Percentiles rank a stretch among this genome's conserved stretches.
These are phyloP conservation scores for Noctua janthe DNA, from an alignment of 2,888 invertebrate genomes.

Conservation along the genomic window DNA sequence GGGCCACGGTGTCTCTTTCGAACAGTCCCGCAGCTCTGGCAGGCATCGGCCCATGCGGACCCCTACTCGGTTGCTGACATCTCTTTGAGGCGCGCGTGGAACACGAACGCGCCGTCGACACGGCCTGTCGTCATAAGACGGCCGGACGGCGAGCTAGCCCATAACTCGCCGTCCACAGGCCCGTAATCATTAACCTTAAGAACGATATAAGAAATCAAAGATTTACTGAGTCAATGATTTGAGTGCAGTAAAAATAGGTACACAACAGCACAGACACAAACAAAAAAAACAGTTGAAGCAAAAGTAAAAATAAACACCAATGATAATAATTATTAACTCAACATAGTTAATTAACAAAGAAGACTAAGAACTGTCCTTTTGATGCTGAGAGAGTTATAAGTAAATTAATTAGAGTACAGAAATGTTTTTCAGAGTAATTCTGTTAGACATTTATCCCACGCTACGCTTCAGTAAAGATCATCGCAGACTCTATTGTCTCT, in stretches of 20 bases:
- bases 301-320: background rate
- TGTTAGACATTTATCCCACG: slow-evolving; percentile 31
- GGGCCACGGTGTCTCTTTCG: too few species aligned
- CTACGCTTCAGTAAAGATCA: slow-evolving; percentile 37
- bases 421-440: slow-evolving; percentile 28
- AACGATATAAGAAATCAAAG: background rate
- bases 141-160: too few species aligned
- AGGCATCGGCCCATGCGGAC: too few species aligned
- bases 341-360: background rate
- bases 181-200: background rate
- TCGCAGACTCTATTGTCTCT: slow-evolving; percentile 48
- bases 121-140: too few species aligned
- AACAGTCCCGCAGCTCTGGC: too few species aligned
- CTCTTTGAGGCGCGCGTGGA: too few species aligned
- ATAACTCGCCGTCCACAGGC: too few species aligned
- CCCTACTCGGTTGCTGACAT: too few species aligned
- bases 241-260: background rate
- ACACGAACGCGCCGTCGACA: too few species aligned
- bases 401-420: slow-evolving; percentile 15
- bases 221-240: background rate
- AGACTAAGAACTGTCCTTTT: background rate
- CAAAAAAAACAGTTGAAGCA: background rate
- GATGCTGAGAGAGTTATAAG: background rate
- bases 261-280: background rate
- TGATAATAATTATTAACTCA: background rate